These are phyloP conservation scores for Drosophila melanocephala DNA, from an alignment of 2,888 invertebrate genomes.

Conservation along the genomic window DNA sequence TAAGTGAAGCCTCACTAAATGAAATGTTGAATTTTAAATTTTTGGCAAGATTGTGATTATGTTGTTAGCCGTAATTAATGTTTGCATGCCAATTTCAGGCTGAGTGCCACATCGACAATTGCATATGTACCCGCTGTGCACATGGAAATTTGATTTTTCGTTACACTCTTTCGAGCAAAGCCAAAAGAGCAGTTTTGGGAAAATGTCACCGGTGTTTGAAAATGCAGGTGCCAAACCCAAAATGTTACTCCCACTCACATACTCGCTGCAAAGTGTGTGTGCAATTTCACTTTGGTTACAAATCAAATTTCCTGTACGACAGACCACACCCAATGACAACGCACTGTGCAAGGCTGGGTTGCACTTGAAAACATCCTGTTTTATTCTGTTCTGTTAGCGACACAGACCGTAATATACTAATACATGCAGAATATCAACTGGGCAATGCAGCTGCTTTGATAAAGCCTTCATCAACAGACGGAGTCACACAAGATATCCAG, in stretches of 20 bases:
- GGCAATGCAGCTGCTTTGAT: constrained; percentile 58
- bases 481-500: constrained; percentile 59
- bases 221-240: constrained; percentile 36
- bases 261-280: constrained; percentile 1
- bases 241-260: not conserved
- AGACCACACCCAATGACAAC: constrained; percentile 32
- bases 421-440: constrained; percentile 39
- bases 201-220: constrained; percentile 56
- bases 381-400: constrained; percentile 19
- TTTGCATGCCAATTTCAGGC: constrained; percentile 26
- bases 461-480: constrained; percentile 71
- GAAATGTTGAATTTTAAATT: constrained; percentile 8
- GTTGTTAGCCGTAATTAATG: constrained; percentile 25
- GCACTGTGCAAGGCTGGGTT: constrained; percentile 13
- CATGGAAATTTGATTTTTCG: constrained; percentile 67
- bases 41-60: not conserved
- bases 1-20: constrained; percentile 26
- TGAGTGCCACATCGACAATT: constrained; percentile 16
- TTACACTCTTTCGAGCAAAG: constrained; percentile 1
- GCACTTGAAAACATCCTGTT: constrained; percentile 55
- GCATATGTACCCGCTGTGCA: constrained; percentile 24
- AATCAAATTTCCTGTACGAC: constrained; percentile 73
- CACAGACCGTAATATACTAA: constrained; percentile 39
- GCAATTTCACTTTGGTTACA: constrained; percentile 64
- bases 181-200: constrained; percentile 29